Evolutionary conservation across 1,140 invertebrate genomes (phyloP), one percentile per base, ranked within the genome.

Genomic region (Leptinotarsa texana): DNA sequence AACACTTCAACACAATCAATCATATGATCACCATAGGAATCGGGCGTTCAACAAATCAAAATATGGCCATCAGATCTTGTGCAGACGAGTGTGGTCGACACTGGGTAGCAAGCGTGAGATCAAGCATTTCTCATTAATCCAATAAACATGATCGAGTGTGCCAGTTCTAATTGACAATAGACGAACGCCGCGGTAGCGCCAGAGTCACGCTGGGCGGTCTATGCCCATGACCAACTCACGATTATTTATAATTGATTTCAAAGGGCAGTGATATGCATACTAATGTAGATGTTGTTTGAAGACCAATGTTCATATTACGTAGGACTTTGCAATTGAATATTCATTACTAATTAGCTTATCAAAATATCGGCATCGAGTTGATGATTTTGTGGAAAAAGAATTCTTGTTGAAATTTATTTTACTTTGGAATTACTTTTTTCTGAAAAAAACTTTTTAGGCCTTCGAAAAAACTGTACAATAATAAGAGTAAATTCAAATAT

Each of bases 61-160:
- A 73, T 76, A 69, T 24, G 63, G 68, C 63, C n/a, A 63, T 15
- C 72, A 73, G 62, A 73, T 73, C 72, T 65, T 6, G 47, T 75
- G 63, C 78, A 79, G 78, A 79, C 68, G 76, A 79, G 73, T 80
- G 79, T 57, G 65, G 63, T 51, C 57, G 79, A 80, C 79, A 79
- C 51, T 74, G 69, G 57, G 51, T 75, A 66, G 76, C 74, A 68
- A 57, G 51, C 51, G n/a, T 18, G 51, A 57, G 15, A 75, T 75
- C 75, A 70, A 77, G 80, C 74, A 76, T 80, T 77, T 80, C 79
- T 81, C 79, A 80, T 79, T 81, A 81, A 80, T 72, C 74, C 77
- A 75, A 81, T 57, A 81, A 81, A 81, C 75, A 79, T 78, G 76
- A 80, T 80, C 78, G 74, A 76, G 72, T 75, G 72, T 72, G 73